A percentile compares a stretch with the other conserved stretches of the same genome.
phyloP scores from a whole-genome alignment of 2,888 invertebrate genomes.

The Fragum whitleyi region DNA sequence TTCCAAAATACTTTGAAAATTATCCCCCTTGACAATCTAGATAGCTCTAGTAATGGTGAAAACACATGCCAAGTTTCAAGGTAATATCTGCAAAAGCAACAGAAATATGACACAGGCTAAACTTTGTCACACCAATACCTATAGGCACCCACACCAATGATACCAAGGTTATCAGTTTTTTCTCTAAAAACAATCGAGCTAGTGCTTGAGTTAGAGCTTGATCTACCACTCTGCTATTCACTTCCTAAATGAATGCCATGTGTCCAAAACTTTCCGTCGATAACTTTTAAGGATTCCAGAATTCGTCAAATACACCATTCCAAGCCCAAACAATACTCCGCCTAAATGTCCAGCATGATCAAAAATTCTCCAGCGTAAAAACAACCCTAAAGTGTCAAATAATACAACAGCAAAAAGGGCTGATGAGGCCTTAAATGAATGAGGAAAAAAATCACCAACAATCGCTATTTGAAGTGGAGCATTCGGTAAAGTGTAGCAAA shows the following conservation, averaged over 20 bases:
- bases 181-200: too few relatives aligned
- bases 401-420: slow-evolving; percentile 94
- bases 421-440: slow-evolving; percentile 93
- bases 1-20: too few relatives aligned
- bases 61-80: too few relatives aligned
- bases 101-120: too few relatives aligned
- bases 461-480: slow-evolving; percentile 95
- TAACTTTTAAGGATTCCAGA: slow-evolving; percentile 25
- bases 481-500: slow-evolving; percentile 95
- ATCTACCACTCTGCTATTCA: background rate
- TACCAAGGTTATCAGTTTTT: too few relatives aligned
- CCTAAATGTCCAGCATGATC: slow-evolving; percentile 99
- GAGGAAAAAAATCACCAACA: slow-evolving; percentile 90
- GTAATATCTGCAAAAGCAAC: too few relatives aligned
- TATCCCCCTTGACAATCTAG: too few relatives aligned
- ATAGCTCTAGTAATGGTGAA: too few relatives aligned
- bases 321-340: slow-evolving; percentile 95
- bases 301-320: slow-evolving; percentile 46
- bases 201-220: too few relatives aligned
- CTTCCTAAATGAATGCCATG: slow-evolving; percentile 27
- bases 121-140: too few relatives aligned
- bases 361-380: slow-evolving; percentile 95
- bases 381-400: slow-evolving; percentile 93
- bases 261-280: background rate
- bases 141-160: too few relatives aligned